Base-by-base conservation (phyloP, 2,888 invertebrate genomes). In the Ypsolopha scabrella region DNA sequence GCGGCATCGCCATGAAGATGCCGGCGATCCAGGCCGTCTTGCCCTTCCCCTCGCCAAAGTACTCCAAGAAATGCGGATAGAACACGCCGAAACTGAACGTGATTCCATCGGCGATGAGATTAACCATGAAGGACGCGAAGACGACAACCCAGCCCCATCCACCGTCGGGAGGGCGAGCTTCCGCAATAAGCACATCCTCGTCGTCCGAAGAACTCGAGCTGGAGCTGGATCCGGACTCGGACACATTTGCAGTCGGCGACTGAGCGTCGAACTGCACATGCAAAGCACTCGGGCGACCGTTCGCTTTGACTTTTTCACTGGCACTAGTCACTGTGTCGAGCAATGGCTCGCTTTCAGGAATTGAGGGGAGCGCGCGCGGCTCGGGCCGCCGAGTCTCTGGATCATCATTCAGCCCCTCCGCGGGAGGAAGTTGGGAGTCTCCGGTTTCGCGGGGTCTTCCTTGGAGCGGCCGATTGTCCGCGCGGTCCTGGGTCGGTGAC, bases 121-220 rank as follows among this genome's bases (percentile, higher is more conserved):
- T 96, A 57, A 96, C 93, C 81, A 96, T 88, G 72, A 97, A 97
- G 0, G 95, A 92, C 33, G 95, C 95, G 55, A 93, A 91, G 0
- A 97, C 96, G 50, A 97, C 90, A 36, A 97, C 93, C 97, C 97
- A 97, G 6, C 96, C 96, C 93, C 94, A 96, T 10, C 96, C 96
- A 8, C 95, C 96, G 73, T 96, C 96, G 1, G 95, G 95, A 0
- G 93, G 92, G 14, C 91, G 81, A 0, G 91, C 90, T 70, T 92
- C 92, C 7, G 91, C 87, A 62, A 89, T 80, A 48, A 90, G 88
- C 9, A 88, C 88, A 44, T 91, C 86, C 53, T 90, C 90, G 53
- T 90, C 90, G 58, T 89, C 89, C 44, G 90, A 90, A 6, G 89
- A 89, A 48, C 88, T 88, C 46, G 88, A 88, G 54, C 87, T 77